phyloP scores from a whole-genome alignment of 2,888 invertebrate species.

The Nephrotoma appendiculata region DNA sequence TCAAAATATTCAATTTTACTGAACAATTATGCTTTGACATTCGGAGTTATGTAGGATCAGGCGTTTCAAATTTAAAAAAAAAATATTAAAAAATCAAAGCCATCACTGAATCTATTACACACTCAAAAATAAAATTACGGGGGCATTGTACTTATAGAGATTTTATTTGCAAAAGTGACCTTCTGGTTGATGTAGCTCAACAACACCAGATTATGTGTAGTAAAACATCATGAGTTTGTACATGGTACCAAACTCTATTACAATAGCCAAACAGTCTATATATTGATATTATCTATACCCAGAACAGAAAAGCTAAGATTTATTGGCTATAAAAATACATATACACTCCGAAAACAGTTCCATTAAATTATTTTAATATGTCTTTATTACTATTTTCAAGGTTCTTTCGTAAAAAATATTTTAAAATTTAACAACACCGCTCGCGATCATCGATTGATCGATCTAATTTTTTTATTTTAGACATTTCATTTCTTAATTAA shows the following conservation, averaged over 20 bases:
- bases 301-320: background rate
- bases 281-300: background rate
- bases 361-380: background rate
- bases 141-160: too few species aligned
- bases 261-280: background rate
- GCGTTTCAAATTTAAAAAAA: too few species aligned
- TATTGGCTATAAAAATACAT: background rate
- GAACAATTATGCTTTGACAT: too few species aligned
- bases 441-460: background rate
- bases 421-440: background rate
- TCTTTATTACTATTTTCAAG: background rate
- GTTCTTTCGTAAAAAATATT: background rate
- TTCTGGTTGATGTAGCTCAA: too few species aligned
- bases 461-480: background rate
- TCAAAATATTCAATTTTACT: too few species aligned
- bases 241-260: background rate
- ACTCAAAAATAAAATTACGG: too few species aligned
- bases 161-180: too few species aligned
- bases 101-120: too few species aligned
- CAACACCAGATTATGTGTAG: too few species aligned
- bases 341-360: background rate
- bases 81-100: too few species aligned
- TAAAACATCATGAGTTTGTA: too few species aligned
- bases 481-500: background rate
- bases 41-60: too few species aligned